These are phyloP conservation scores for Syrrhaptes paradoxus DNA, from an alignment of 2,113 vertebrate genomes.

Conservation along the genomic window DNA sequence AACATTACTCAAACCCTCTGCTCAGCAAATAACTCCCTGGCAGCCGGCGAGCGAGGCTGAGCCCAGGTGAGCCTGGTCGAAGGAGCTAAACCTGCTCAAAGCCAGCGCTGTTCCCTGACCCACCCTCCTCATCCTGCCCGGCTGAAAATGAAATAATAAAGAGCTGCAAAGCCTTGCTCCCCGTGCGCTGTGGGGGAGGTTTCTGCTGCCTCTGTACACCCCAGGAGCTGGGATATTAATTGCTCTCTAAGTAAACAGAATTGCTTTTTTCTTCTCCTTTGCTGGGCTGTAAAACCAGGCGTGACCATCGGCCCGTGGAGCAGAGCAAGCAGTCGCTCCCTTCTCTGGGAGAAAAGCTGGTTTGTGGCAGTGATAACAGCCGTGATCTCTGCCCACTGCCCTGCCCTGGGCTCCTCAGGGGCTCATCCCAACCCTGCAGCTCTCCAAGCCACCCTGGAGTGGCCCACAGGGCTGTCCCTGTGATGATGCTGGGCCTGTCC, in stretches of 20 bases:
- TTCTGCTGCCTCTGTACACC: not conserved
- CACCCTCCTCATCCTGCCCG: constrained; percentile 26
- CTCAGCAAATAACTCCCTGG: not conserved
- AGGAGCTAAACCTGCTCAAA: constrained; percentile 52
- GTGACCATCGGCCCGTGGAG: not conserved
- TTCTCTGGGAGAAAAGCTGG: not conserved
- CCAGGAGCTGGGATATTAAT: not conserved
- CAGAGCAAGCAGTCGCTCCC: not conserved
- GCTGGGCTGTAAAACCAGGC: not conserved
- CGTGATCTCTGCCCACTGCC: not conserved
- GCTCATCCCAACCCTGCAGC: not conserved
- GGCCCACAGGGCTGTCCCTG: rapidly evolving
- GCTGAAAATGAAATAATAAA: constrained; percentile 37
- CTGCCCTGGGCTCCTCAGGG: not conserved
- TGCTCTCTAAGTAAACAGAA: constrained; percentile 5
- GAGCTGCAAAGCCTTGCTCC: not conserved
- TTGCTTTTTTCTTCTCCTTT: not conserved
- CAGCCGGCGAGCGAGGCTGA: not conserved
- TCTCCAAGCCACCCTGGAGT: rapidly evolving
- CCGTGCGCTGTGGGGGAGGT: not conserved
- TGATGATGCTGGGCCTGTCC: not conserved
- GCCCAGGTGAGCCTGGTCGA: not conserved
- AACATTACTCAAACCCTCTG: not conserved
- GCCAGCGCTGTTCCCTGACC: not conserved
- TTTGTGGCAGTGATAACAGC: not conserved